phyloP scores from a whole-genome alignment of 2,113 vertebrate genomes.

The Scomber japonicus region DNA sequence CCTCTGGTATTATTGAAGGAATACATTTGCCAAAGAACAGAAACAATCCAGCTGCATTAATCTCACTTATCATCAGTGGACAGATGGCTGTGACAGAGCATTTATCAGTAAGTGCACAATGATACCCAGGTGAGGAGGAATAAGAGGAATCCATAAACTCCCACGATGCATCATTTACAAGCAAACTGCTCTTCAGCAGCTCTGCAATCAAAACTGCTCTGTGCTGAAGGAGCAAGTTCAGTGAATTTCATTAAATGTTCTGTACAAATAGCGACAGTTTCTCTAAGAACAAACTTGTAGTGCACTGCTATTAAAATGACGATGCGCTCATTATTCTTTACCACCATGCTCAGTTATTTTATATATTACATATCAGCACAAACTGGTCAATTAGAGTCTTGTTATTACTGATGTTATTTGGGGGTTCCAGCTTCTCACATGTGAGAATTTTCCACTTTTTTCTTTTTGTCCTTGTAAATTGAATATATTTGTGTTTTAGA shows the following conservation, averaged over 20 bases:
- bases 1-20: conserved; percentile 21
- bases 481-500: too few relatives aligned
- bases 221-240: conserved; percentile 61
- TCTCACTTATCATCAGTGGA: conserved; percentile 56
- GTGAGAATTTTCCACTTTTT: too few relatives aligned
- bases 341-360: neutral
- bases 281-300: conserved; percentile 10
- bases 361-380: conserved; percentile 1
- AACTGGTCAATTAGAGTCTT: neutral
- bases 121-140: conserved; percentile 6
- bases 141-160: conserved; percentile 33
- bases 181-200: conserved; percentile 47
- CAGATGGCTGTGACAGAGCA: conserved; percentile 8
- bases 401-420: too few relatives aligned
- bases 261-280: conserved; percentile 31
- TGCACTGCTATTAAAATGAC: neutral
- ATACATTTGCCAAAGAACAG: conserved; percentile 25
- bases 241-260: conserved; percentile 51
- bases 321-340: conserved; percentile 2
- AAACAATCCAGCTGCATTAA: conserved; percentile 62
- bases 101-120: neutral
- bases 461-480: too few relatives aligned
- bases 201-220: conserved; percentile 45
- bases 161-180: conserved; percentile 46
- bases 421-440: too few relatives aligned